Percentiles rank a stretch among this genome's conserved stretches.
Conservation (phyloP, 2,113 vertebrate species). For the Oncorhynchus masou region DNA sequence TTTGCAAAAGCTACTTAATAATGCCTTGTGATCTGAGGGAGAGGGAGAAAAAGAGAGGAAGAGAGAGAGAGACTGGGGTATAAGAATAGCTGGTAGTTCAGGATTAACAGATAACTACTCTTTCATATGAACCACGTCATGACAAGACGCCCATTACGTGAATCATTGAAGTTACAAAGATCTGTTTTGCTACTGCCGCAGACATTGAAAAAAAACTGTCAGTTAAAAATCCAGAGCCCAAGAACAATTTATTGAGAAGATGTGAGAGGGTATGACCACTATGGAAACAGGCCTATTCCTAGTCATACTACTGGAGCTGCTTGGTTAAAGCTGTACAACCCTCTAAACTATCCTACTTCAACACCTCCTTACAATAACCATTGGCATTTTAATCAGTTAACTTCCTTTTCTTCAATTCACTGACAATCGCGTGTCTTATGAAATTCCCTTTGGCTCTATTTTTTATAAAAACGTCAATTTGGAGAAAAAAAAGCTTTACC, state of each 20-base stretch:
- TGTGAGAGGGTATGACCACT: neutral
- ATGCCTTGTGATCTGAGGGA: neutral
- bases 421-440: neutral
- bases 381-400: constrained; percentile 52
- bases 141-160: neutral
- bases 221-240: neutral
- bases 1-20: neutral
- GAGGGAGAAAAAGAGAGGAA: neutral
- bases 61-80: neutral
- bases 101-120: neutral
- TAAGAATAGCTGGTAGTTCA: neutral
- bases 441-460: neutral
- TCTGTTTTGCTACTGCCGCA: neutral
- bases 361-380: constrained; percentile 1
- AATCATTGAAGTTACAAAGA: neutral
- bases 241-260: neutral
- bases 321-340: neutral
- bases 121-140: neutral
- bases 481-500: neutral
- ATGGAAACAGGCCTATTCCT: neutral
- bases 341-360: neutral
- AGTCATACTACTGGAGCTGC: neutral
- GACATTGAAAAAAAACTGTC: neutral
- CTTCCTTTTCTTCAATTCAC: constrained; percentile 47
- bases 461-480: neutral